Evolutionary conservation across 2,888 invertebrate genomes (phyloP), one percentile per base, ranked within the genome.

Genomic region (Dilophus febrilis): DNA sequence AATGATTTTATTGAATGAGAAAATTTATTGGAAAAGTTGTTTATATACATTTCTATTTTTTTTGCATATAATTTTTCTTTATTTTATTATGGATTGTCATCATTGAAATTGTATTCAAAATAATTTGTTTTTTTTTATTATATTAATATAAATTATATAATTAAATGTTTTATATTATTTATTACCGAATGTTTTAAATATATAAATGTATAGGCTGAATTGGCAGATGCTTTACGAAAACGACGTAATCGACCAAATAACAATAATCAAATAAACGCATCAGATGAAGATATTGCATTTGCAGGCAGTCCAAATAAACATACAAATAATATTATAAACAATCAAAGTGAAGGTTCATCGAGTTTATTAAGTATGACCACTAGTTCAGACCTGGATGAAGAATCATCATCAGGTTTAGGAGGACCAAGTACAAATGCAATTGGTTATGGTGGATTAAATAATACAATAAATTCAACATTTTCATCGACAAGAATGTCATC

Each of bases 201-300:
- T n/a, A n/a, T n/a, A n/a, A n/a, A n/a, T n/a, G n/a, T n/a, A 11
- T 65, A 81, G 81, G 79, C 77, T 58, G 81, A 81, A 67, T 66
- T 82, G 54, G 74, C 76, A 51, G 79, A 79, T 64, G 78, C 76
- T 47, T 70, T 81, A 49, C 64, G 72, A 47, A 63, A 70, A 52
- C 66, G 79, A 47, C 67, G 78, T 49, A 72, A 74, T 50, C 71
- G 77, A 35, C 77, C 73, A 13, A 35, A 8, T 22, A 22, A 22
- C 8, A 22, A 22, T 22, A 77, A 78, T 58, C n/a, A n/a, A n/a
- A n/a, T n/a, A n/a, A n/a, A n/a, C n/a, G 74, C 71, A 51, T 77
- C 77, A 49, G 77, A 77, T 43, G 77, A 77, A 51, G 83, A 82
- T 61, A 68, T 77, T 50, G 82, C 82, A 22, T 64, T 83, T 45